Base-by-base conservation (phyloP, 2,888 invertebrate species). In the Lydus trimaculatus region DNA sequence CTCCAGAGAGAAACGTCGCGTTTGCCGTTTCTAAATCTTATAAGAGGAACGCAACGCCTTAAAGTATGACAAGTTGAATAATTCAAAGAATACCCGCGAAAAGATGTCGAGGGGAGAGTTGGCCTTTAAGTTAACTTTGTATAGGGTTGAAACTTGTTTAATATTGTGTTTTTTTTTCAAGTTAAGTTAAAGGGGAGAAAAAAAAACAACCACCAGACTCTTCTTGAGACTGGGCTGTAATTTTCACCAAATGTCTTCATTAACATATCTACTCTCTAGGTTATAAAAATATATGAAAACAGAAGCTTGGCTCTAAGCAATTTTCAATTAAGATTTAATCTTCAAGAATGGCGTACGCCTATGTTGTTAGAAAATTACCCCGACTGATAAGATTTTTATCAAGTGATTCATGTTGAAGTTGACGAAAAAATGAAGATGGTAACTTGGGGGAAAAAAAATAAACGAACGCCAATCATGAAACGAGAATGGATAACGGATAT, bases 11-110 rank as follows among this genome's bases (percentile, higher is more conserved):
- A 69, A 65, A 69, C 63, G 67, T 69, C 71, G 71, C 73, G 75
- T 76, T 74, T 74, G 76, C 73, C 74, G 73, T 76, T 78, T 78
- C 74, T 76, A 78, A 79, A 79, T 78, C 78, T 79, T 75, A 75
- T 76, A 78, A 76, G 74, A 78, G 75, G 74, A 73, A 73, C 75
- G 72, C 75, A 71, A 68, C 73, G 74, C 74, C 75, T 75, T 79
- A 77, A 78, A 79, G 77, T 78, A 79, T 79, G 80, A 78, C 79
- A 79, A 75, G 76, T 69, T 80, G 79, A 79, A 80, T 80, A 77
- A 79, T 80, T 80, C 77, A 80, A 73, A 74, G 64, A 70, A 70
- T 70, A 59, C 63, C 70, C 62, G 62, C 61, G 72, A 65, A 69
- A 65, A 71, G 64, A 74, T 71, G 65, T 69, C 71, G 71, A 75